Base-by-base conservation (phyloP, 2,888 invertebrate species). In the Chironomus riparius region DNA sequence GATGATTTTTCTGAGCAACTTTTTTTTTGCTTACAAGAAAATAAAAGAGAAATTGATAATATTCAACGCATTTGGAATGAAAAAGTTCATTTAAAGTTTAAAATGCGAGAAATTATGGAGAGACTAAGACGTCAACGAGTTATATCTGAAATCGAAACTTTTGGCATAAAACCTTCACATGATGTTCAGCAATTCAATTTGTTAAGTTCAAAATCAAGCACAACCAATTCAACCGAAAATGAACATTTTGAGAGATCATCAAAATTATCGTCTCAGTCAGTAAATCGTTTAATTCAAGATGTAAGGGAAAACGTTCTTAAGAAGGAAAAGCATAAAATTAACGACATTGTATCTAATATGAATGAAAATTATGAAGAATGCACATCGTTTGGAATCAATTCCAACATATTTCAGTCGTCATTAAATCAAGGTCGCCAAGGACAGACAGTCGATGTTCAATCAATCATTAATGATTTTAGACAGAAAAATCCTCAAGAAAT, bases 401-500 rank as follows among this genome's bases (percentile, higher is more conserved):
- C 71, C 15, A 56, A 56, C 7, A 15, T 56, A 21, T 38, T 10
- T 10, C 38, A 38, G 38, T 38, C 38, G 10, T 38, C 38, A 10
- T 12, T 4, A 22, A 71, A 24, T 62, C 47, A 47, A 21, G 91
- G 91, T 0, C 86, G 91, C 0, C 92, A 92, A 80, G 90, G 92
- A 0, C 89, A 91, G 0, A 90, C 91, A n/a, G 88, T 92, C 77
- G 92, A 94, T 81, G 93, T 93, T 0, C 90, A 92, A 81, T 91
- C 92, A 4, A 91, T 93, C 76, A 92, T 92, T 80, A 92, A 92
- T 0, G 93, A 93, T 81, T 92, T 92, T 80, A 87, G 92, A 78
- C 90, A 91, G 78, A 86, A 90, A 78, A 91, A 92, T 83, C 91
- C 92, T 0, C 92, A 93, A 78, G 85, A 88, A 4, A 88, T 91